These are phyloP conservation scores for Sterna hirundo DNA, from an alignment of 2,113 vertebrate species.

Conservation along the genomic window DNA sequence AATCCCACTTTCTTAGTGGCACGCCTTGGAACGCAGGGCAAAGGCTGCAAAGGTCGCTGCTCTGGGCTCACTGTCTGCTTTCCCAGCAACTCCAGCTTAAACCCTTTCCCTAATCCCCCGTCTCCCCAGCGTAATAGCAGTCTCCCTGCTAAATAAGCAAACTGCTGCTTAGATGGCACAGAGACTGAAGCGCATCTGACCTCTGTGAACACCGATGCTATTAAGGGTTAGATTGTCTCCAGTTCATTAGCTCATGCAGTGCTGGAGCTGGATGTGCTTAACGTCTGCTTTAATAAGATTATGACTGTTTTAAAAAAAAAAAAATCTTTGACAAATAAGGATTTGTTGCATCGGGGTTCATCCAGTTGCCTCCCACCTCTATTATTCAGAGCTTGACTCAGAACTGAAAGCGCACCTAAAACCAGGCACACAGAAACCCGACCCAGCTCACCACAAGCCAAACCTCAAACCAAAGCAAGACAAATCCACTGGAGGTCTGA, in stretches of 20 bases:
- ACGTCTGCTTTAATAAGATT: not conserved
- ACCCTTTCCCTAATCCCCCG: not conserved
- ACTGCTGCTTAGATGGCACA: not conserved
- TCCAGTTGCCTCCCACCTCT: conserved; percentile 17
- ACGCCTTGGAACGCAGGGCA: rapidly evolving
- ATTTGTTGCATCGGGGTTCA: not conserved
- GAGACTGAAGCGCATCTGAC: not conserved
- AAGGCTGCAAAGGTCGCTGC: not conserved
- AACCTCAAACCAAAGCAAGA: not conserved
- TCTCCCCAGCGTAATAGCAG: not conserved
- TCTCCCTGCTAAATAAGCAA: not conserved
- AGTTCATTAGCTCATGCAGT: not conserved
- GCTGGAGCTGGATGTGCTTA: not conserved
- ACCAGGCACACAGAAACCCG: not conserved
- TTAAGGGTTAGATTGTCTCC: not conserved
- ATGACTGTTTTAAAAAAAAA: not conserved
- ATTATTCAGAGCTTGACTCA: not conserved
- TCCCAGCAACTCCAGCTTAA: not conserved
- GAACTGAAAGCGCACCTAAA: not conserved
- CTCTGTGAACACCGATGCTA: not conserved
- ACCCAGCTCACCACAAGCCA: not conserved
- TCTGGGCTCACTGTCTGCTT: not conserved
- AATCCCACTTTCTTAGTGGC: not conserved
- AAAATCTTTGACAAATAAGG: not conserved
- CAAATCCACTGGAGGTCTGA: not conserved